phyloP scores from a whole-genome alignment of 2,113 vertebrate genomes.

The Aix galericulata region DNA sequence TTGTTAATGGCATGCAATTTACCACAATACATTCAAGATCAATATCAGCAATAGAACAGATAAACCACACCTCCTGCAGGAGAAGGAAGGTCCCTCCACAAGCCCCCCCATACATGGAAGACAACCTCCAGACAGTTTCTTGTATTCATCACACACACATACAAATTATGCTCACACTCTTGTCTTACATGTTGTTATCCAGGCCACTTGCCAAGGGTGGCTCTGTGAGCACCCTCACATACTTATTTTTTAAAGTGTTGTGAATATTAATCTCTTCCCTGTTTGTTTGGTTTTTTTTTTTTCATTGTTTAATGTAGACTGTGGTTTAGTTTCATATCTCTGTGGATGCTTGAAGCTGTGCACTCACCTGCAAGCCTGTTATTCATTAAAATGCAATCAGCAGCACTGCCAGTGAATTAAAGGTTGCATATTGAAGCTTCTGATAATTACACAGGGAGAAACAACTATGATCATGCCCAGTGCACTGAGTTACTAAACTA shows the following conservation, averaged over 20 bases:
- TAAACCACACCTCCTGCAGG: not conserved
- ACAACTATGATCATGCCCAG: not conserved
- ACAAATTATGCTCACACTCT: not conserved
- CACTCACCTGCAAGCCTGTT: not conserved
- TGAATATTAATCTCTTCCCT: not conserved
- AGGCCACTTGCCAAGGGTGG: not conserved
- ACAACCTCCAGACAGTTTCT: not conserved
- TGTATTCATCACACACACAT: not conserved
- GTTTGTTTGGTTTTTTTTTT: not conserved
- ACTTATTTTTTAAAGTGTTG: not conserved
- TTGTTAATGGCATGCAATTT: not conserved
- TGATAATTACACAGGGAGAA: not conserved
- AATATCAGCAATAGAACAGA: not conserved
- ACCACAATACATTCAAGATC: not conserved
- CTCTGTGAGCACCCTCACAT: not conserved
- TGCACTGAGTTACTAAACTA: not conserved
- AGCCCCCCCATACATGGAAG: accelerated
- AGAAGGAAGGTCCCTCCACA: not conserved
- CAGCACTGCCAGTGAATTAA: not conserved
- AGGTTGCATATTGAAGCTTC: not conserved
- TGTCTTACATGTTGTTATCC: not conserved
- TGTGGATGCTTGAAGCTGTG: not conserved
- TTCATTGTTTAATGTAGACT: not conserved
- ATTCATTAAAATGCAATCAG: not conserved
- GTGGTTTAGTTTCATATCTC: not conserved